Evolutionary conservation across 2,113 vertebrate species (phyloP).

Genomic region (Lepisosteus osseus): DNA sequence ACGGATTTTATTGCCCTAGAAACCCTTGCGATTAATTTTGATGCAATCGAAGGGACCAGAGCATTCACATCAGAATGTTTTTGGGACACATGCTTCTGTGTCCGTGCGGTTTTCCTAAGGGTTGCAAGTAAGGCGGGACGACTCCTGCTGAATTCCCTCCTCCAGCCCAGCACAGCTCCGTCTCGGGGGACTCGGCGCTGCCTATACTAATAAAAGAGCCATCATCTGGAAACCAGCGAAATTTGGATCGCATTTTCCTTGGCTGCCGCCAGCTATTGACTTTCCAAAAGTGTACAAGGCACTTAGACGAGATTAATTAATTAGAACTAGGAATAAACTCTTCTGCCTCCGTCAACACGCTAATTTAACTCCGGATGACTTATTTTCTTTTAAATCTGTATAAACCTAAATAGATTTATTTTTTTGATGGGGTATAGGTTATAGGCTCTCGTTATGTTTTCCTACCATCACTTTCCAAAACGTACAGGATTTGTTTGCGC

Average conservation of each 20-base stretch:
- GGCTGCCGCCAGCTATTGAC: constrained; percentile 35
- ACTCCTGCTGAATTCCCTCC: constrained; percentile 22
- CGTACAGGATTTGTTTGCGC: constrained; percentile 9
- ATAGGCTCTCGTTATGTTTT: not conserved
- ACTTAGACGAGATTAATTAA: constrained; percentile 34
- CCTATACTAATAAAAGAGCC: constrained; percentile 46
- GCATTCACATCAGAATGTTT: not conserved
- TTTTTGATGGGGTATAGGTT: constrained; percentile 1
- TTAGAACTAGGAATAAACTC: constrained; percentile 30
- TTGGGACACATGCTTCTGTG: too few relatives aligned
- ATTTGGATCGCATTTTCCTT: constrained; percentile 41
- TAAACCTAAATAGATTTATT: not conserved
- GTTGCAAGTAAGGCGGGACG: too few relatives aligned
- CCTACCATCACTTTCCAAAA: constrained; percentile 3
- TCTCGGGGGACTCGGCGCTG: constrained; percentile 34
- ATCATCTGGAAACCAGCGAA: constrained; percentile 52
- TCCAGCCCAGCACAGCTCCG: not conserved
- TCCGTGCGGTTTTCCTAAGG: too few relatives aligned
- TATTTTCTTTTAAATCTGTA: constrained; percentile 2
- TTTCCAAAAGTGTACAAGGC: constrained; percentile 32
- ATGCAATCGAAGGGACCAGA: not conserved
- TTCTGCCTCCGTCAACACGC: constrained; percentile 25
- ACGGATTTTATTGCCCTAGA: too few relatives aligned
- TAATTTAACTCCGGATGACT: constrained; percentile 4
- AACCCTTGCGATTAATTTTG: not conserved